A percentile compares a stretch with the other conserved stretches of the same genome.
These are phyloP conservation scores for Cremastinae sp. DNA, from an alignment of 2,888 invertebrate species.

Conservation along the genomic window DNA sequence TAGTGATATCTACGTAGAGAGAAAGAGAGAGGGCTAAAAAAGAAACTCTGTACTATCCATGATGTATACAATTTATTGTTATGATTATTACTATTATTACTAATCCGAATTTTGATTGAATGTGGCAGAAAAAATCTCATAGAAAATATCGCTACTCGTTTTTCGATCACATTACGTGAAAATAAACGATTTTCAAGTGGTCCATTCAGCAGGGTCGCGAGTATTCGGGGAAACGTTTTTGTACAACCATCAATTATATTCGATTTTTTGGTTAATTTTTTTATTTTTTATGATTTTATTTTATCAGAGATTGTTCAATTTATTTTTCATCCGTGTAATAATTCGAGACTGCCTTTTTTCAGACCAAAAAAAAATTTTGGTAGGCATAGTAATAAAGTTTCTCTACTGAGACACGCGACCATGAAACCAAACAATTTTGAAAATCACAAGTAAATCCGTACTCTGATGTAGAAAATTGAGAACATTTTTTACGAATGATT, in stretches of 20 bases:
- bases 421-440: neutral
- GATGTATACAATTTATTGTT: slow-evolving; percentile 35
- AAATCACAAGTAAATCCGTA: slow-evolving; percentile 26
- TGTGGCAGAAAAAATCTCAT: slow-evolving; percentile 40
- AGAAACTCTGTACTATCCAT: slow-evolving; percentile 34
- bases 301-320: neutral
- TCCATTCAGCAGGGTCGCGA: slow-evolving; percentile 18
- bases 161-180: slow-evolving; percentile 35
- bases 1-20: slow-evolving; percentile 53
- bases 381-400: no score
- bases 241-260: neutral
- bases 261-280: neutral
- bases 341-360: no score
- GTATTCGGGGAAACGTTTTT: neutral
- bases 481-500: slow-evolving; percentile 38
- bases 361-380: slow-evolving; percentile 1
- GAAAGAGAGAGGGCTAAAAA: slow-evolving; percentile 42
- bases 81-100: neutral
- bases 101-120: slow-evolving; percentile 43
- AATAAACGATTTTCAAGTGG: slow-evolving; percentile 38
- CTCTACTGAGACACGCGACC: neutral
- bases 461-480: neutral
- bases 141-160: slow-evolving; percentile 27
- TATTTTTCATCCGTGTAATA: no score
- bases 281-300: neutral